These are phyloP conservation scores for Rugalucina vietnamica DNA, from an alignment of 2,888 invertebrate species.

Conservation along the genomic window DNA sequence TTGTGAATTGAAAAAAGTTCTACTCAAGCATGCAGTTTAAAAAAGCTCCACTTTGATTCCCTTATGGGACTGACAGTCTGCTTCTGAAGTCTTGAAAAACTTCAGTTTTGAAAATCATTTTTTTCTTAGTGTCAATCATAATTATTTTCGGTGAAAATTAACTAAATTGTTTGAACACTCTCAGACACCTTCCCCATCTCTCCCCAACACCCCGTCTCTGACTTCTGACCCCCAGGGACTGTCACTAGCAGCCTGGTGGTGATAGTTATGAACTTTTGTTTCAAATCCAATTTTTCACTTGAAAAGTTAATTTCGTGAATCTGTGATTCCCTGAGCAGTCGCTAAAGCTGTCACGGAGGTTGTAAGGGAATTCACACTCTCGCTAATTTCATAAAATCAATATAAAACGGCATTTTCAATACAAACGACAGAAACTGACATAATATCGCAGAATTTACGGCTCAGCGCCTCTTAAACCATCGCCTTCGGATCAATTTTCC, in stretches of 20 bases:
- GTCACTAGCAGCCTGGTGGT: neutral
- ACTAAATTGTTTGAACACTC: neutral
- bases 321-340: neutral
- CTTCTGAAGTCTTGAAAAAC: neutral
- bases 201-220: neutral
- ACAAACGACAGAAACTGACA: slow-evolving; percentile 54
- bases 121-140: neutral
- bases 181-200: neutral
- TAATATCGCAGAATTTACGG: slow-evolving; percentile 60
- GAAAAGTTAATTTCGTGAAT: slow-evolving; percentile 12
- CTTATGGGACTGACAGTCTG: too few species aligned
- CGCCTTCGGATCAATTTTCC: slow-evolving; percentile 54
- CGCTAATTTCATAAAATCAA: slow-evolving; percentile 60
- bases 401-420: slow-evolving; percentile 53
- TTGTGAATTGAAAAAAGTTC: too few species aligned
- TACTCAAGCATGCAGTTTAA: too few species aligned
- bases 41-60: too few species aligned
- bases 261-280: slow-evolving; percentile 59
- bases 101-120: too few species aligned
- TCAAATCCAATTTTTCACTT: slow-evolving; percentile 56
- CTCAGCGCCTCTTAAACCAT: slow-evolving; percentile 38
- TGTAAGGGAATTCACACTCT: slow-evolving; percentile 21
- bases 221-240: neutral
- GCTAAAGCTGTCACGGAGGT: neutral
- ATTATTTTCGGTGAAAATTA: slow-evolving; percentile 12